Base-by-base conservation (phyloP, 2,888 invertebrate species). In the Acronicta leporina region DNA sequence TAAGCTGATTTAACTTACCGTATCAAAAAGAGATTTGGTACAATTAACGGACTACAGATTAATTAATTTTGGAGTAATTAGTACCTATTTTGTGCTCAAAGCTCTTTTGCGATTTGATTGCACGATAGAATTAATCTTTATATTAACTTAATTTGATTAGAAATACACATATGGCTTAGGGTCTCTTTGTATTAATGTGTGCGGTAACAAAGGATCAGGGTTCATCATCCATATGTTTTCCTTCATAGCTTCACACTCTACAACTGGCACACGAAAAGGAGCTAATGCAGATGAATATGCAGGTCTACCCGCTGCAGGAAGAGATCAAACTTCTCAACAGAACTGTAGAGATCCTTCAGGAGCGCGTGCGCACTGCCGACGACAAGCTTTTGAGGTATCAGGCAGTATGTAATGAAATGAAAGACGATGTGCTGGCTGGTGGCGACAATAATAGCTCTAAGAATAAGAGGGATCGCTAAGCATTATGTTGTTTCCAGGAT, bases 241-340 rank as follows among this genome's bases (percentile, higher is more conserved):
- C 56, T 44, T 57, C 95, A 49, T 93, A 97, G 96, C 91, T 97
- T 41, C 97, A 97, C 87, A 97, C 97, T 9, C 95, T 97, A 6
- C 97, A 97, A 91, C 91, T 96, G 74, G 96, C 96, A 4, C 97
- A 97, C 80, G 97, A 97, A 83, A 95, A 96, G 66, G 97, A 97
- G 84, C 86, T 97, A 48, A 94, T 96, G 85, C 95, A 96, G 63
- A 96, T 96, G 91, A 95, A 96, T 76, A 89, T 95, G 84, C 95
- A 95, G 75, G 84, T 96, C 3, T 94, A 94, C 53, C 95, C 96
- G 0, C 83, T 96, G 33, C 92, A 95, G 75, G 95, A 96, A 68
- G 96, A 96, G 77, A 91, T 96, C 40, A 95, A 95, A 79, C 87
- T 95, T 13, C 92, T 96, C 27, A 95, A 95, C 73, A 88, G 95